Base-by-base conservation (phyloP, 23 tunicate genomes). In the Phallusia fumigata region DNA sequence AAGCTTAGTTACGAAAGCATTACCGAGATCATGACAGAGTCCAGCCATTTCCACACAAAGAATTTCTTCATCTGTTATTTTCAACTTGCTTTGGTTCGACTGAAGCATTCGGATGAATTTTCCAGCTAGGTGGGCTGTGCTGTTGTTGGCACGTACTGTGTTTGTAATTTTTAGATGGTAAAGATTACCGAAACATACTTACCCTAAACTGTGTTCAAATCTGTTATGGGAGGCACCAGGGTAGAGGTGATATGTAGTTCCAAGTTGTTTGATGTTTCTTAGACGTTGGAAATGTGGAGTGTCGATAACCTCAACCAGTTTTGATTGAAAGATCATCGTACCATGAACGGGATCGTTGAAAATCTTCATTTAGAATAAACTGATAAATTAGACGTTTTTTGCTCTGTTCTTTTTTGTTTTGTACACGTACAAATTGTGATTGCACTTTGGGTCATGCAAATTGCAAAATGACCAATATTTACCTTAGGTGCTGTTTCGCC, bases 11-110 rank as follows among this genome's bases (percentile, higher is more conserved):
- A n/a, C n/a, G n/a, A 40, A 10, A 40, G 10, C 47, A 3, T 58
- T 58, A 80, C 91, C 97, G 0, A 93, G 85, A 49, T 93, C 98
- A 72, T 93, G 98, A 64, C 98, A 93, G 33, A 93, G 83, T 22
- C 93, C 98, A 64, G 98, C 93, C 30, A 93, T 74, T 72, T 84
- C 87, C 33, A 93, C 93, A 85, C 98, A 93, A 28, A 93, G 84
- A 53, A 88, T 33, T 77, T 93, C 98, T 21, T 73, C 53, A 3
- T 88, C 87, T 2, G 65, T 75, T 3, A 88, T 58, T 10, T 74
- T n/a, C 31, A 87, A 30, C 13, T 78, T 78, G 2, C 50, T 50
- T 30, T 93, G 93, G n/a, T 80, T 83, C 35, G 32, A 80, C 77
- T 81, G 75, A 24, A 93, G 77, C 19, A 64, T 82, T 34, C 85